A percentile compares a stretch with the other conserved stretches of the same genome.
Evolutionary conservation across 2,797 vertebrate species (phyloP).

Genomic region (Periophthalmus magnuspinnatus): DNA sequence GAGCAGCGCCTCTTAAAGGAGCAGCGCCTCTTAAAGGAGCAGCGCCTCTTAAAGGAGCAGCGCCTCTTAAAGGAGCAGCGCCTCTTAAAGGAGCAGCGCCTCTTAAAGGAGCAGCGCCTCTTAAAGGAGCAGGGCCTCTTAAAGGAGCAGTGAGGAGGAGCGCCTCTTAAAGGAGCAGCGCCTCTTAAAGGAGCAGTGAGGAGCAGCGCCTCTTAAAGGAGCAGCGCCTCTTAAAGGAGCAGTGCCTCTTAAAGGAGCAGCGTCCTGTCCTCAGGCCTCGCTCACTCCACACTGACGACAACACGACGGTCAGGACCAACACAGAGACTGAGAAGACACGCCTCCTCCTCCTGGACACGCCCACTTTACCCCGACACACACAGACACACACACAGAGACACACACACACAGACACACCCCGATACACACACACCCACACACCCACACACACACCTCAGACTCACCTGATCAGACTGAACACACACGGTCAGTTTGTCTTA

Average conservation of each 20-base stretch:
- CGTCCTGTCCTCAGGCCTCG: constrained; percentile 32
- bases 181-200: too few relatives aligned
- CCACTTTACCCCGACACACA: constrained; percentile 46
- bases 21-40: too few relatives aligned
- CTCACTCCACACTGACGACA: constrained; percentile 42
- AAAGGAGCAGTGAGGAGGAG: too few relatives aligned
- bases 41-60: too few relatives aligned
- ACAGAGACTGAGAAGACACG: constrained; percentile 50
- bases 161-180: too few relatives aligned
- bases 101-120: too few relatives aligned
- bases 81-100: too few relatives aligned
- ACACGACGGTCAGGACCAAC: constrained; percentile 45
- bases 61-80: too few relatives aligned
- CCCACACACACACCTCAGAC: constrained; percentile 23
- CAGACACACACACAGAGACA: constrained; percentile 33
- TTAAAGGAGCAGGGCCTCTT: too few relatives aligned
- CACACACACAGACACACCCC: constrained; percentile 14
- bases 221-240: constrained; percentile 56
- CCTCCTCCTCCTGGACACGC: constrained; percentile 71
- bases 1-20: too few relatives aligned
- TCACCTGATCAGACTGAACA: background rate
- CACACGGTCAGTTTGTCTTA: background rate
- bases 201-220: too few relatives aligned
- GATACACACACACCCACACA: constrained; percentile 26
- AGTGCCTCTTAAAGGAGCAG: constrained; percentile 57